A percentile compares a stretch with the other conserved stretches of the same genome.
Evolutionary conservation across 2,113 vertebrate genomes (phyloP).

Genomic region (Menura novaehollandiae): DNA sequence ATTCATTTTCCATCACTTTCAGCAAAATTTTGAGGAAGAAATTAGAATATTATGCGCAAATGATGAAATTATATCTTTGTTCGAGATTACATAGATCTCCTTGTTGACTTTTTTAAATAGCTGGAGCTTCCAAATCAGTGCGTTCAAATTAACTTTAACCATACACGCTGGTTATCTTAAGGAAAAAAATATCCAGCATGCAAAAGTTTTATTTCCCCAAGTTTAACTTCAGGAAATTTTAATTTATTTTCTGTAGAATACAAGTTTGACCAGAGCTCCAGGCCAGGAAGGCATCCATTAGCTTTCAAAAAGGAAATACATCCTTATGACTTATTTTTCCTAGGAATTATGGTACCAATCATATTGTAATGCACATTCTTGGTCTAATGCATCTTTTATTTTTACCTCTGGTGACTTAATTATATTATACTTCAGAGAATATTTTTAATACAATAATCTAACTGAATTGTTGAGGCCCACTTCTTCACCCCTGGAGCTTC

Average conservation of each 20-base stretch:
- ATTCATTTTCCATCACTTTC: background rate
- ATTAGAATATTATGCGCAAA: background rate
- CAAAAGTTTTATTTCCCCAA: background rate
- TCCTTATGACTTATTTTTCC: background rate
- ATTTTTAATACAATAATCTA: background rate
- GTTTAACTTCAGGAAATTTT: background rate
- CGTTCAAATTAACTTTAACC: background rate
- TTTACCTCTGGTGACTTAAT: background rate
- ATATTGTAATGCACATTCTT: background rate
- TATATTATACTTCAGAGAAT: background rate
- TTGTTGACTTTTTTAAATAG: background rate
- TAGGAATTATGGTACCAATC: background rate
- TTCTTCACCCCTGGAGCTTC: background rate
- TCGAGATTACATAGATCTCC: background rate
- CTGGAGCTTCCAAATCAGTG: background rate
- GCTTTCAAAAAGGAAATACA: background rate
- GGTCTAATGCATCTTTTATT: background rate
- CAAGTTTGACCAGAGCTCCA: background rate
- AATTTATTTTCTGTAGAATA: background rate
- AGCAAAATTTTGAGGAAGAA: background rate
- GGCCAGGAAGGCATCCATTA: background rate
- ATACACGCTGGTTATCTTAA: background rate
- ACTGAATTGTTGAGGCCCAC: background rate
- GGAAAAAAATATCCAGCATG: background rate
- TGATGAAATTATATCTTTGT: background rate